Conservation (phyloP, 2,888 invertebrate species). For the Cheilosia urbana region DNA sequence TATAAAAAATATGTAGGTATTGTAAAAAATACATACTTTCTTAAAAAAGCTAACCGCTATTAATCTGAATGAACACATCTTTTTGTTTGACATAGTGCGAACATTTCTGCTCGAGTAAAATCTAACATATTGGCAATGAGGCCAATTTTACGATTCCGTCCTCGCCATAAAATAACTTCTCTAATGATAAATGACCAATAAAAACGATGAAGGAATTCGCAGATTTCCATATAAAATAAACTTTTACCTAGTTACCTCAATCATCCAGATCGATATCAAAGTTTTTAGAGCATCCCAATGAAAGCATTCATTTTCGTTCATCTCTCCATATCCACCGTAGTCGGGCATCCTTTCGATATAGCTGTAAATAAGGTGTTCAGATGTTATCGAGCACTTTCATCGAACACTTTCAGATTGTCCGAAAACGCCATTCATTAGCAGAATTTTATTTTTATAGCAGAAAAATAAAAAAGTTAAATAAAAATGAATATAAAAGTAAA, state of each 20-base stretch:
- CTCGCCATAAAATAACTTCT: background rate
- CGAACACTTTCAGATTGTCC: conserved; percentile 42
- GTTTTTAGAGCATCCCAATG: conserved; percentile 6
- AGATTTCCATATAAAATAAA: conserved; percentile 7
- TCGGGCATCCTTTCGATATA: background rate
- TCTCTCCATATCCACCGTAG: background rate
- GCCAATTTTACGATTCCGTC: background rate
- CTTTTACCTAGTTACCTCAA: background rate
- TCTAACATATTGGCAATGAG: too few relatives aligned
- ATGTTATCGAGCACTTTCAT: conserved; percentile 44
- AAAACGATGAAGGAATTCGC: background rate
- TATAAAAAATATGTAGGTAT: too few relatives aligned
- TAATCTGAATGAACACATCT: too few relatives aligned
- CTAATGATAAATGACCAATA: background rate
- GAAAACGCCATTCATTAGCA: conserved; percentile 14
- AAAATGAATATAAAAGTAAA: conserved; percentile 29
- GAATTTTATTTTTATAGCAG: conserved; percentile 29
- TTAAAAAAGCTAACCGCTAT: too few relatives aligned
- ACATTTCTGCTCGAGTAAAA: too few relatives aligned
- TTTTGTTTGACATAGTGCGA: too few relatives aligned
- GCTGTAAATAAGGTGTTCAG: conserved; percentile 26
- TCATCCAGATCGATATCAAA: conserved; percentile 10
- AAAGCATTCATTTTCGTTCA: conserved; percentile 12
- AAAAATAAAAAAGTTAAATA: conserved; percentile 24
- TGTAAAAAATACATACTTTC: too few relatives aligned